Conservation (phyloP, 2,113 vertebrate species). For the Cochlearius cochlearius region DNA sequence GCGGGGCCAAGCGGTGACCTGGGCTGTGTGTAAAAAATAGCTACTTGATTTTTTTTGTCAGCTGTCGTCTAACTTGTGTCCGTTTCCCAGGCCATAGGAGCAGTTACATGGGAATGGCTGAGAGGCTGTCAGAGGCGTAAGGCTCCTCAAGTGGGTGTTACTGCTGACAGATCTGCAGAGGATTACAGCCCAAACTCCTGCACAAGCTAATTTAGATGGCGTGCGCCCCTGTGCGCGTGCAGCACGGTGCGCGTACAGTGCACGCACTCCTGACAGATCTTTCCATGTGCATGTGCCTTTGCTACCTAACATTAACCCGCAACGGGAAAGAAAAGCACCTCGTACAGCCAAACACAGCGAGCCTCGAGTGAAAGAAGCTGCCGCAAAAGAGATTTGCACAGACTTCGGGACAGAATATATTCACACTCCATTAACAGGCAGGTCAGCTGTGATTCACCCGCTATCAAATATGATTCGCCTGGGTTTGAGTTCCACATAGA, state of each 20-base stretch:
- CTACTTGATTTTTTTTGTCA: not conserved
- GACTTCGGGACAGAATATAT: not conserved
- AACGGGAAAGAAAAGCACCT: not conserved
- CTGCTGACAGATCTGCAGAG: not conserved
- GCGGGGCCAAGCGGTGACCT: not conserved
- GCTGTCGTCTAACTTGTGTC: not conserved
- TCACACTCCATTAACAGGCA: not conserved
- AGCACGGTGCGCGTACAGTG: rapidly evolving
- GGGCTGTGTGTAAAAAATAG: not conserved
- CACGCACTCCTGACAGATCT: not conserved
- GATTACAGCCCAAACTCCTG: not conserved
- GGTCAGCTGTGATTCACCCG: not conserved
- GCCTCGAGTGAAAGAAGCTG: not conserved
- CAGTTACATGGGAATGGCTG: not conserved
- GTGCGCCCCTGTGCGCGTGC: rapidly evolving
- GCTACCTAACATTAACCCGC: not conserved
- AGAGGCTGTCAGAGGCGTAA: not conserved
- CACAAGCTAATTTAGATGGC: not conserved
- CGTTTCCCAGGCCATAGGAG: not conserved
- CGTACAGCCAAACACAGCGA: not conserved
- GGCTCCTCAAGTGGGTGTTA: not conserved
- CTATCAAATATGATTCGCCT: not conserved
- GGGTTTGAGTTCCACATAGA: not conserved
- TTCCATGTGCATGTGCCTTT: not conserved
- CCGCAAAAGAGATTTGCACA: not conserved